Percentiles rank a stretch among this genome's conserved stretches.
Conservation (phyloP, 2,888 invertebrate species). For the Stictocephala bisonia region DNA sequence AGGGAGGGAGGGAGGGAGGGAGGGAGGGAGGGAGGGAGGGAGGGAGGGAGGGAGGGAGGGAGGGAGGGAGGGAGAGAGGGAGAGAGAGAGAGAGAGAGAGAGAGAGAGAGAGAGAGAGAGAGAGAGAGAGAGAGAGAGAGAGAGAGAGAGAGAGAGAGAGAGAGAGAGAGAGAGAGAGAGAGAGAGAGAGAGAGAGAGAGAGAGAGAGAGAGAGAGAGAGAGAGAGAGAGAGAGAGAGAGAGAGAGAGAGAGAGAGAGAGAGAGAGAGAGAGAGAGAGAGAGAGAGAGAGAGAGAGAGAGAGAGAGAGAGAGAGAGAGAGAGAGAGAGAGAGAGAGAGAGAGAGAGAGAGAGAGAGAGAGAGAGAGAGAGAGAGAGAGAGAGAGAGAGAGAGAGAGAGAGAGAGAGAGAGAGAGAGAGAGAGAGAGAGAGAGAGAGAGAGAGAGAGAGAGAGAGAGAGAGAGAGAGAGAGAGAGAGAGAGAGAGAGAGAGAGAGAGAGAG, state of each 20-base stretch:
- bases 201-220: background rate
- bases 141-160: background rate
- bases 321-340: background rate
- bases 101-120: background rate
- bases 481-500: background rate
- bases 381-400: background rate
- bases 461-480: background rate
- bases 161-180: background rate
- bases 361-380: background rate
- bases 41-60: background rate
- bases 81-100: background rate
- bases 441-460: background rate
- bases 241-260: background rate
- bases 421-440: background rate
- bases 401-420: background rate
- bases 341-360: background rate
- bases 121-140: background rate
- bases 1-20: background rate
- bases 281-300: background rate
- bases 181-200: background rate
- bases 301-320: background rate
- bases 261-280: background rate
- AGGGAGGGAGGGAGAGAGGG: background rate
- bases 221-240: background rate
- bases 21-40: background rate